A percentile compares a stretch with the other conserved stretches of the same genome.
Conservation (phyloP, 2,113 vertebrate genomes). For the Anser brachyrhynchus region DNA sequence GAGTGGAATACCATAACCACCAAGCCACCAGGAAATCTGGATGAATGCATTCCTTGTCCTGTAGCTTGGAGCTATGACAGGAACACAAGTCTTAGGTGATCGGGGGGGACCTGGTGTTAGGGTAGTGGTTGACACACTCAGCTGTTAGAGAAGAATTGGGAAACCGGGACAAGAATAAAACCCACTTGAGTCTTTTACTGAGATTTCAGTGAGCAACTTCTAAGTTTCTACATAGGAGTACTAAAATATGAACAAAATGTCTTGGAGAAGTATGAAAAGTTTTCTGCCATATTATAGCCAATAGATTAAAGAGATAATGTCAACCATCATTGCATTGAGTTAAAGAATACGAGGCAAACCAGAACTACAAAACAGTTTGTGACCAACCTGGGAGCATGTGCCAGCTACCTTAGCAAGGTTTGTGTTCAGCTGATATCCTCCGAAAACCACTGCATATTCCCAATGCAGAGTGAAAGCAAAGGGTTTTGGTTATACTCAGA, state of each 20-base stretch:
- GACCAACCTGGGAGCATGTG: not conserved
- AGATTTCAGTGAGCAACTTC: not conserved
- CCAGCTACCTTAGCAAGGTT: not conserved
- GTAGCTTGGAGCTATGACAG: not conserved
- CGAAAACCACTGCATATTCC: not conserved
- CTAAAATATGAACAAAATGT: not conserved
- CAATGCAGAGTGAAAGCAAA: not conserved
- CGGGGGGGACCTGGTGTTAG: not conserved
- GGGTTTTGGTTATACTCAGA: not conserved
- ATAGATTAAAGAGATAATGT: not conserved
- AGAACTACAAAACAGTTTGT: not conserved
- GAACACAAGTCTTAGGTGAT: rapidly evolving
- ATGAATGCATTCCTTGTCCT: not conserved
- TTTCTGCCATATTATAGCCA: not conserved
- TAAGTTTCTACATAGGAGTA: not conserved
- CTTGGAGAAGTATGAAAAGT: not conserved
- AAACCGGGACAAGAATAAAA: not conserved
- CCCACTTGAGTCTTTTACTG: not conserved
- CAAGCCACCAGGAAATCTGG: not conserved
- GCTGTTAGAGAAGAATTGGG: not conserved
- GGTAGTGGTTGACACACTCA: rapidly evolving
- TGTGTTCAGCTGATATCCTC: not conserved
- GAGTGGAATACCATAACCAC: not conserved
- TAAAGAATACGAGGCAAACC: not conserved
- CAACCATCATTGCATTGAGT: not conserved